A percentile compares a stretch with the other conserved stretches of the same genome.
Conservation (phyloP, 2,797 vertebrate genomes). For the Sebastes steindachneri region DNA sequence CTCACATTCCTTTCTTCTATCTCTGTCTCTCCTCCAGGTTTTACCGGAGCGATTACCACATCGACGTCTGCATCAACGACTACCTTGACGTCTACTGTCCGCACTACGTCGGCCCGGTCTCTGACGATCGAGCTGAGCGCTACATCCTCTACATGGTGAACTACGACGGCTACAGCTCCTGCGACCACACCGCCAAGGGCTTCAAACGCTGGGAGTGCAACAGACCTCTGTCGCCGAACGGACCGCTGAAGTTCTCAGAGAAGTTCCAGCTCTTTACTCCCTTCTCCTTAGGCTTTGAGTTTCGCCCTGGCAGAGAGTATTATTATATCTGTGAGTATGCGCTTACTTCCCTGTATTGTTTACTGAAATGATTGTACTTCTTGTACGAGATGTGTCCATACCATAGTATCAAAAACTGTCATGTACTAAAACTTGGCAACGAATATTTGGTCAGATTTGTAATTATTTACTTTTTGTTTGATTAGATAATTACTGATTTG, state of each 20-base stretch:
- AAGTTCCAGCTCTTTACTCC: slow-evolving; percentile 99
- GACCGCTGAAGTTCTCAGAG: slow-evolving; percentile 97
- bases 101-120: slow-evolving; percentile 90
- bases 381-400: not conserved
- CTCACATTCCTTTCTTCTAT: not conserved
- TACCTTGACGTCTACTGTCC: slow-evolving; percentile 98
- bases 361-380: not conserved
- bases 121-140: slow-evolving; percentile 92
- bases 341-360: not conserved
- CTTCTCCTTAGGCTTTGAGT: slow-evolving; percentile 98
- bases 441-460: not conserved
- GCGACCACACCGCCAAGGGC: slow-evolving; percentile 96
- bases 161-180: slow-evolving; percentile 98
- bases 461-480: not conserved
- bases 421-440: not conserved
- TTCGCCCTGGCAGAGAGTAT: slow-evolving; percentile 97
- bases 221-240: slow-evolving; percentile 92
- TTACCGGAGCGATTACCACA: slow-evolving; percentile 94
- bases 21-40: slow-evolving; percentile 82
- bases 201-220: slow-evolving; percentile 99
- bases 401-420: not conserved
- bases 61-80: slow-evolving; percentile 98
- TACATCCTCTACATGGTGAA: slow-evolving; percentile 99
- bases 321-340: slow-evolving; percentile 91
- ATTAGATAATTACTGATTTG: not conserved